Evolutionary conservation across 1,140 invertebrate genomes (phyloP).

Genomic region (Oryzaephilus surinamensis): DNA sequence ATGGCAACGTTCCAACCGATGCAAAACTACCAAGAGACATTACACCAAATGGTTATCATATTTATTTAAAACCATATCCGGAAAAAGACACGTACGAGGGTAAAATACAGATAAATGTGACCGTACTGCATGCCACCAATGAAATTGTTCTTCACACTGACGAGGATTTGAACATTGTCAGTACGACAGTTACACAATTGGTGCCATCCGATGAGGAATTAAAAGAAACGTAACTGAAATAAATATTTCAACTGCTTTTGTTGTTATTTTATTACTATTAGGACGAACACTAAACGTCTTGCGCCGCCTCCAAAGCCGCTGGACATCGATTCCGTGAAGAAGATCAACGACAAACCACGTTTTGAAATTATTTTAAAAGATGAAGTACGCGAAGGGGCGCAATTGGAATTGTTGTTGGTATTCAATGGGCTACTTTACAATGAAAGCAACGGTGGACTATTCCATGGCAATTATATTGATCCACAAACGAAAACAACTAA

Average conservation of each 20-base stretch:
- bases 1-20: conserved; percentile 45
- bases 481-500: conserved; percentile 38
- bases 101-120: conserved; percentile 48
- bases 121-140: conserved; percentile 43
- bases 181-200: conserved; percentile 29
- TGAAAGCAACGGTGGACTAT: conserved; percentile 47
- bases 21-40: conserved; percentile 44
- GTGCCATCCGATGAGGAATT: conserved; percentile 28
- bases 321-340: conserved; percentile 5
- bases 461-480: conserved; percentile 47
- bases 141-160: conserved; percentile 51
- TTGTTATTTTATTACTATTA: background rate
- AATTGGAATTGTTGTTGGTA: conserved; percentile 43
- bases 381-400: conserved; percentile 28
- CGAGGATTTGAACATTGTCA: conserved; percentile 43
- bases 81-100: conserved; percentile 49
- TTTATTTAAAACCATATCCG: conserved; percentile 49
- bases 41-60: conserved; percentile 47
- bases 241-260: background rate
- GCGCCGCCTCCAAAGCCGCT: conserved; percentile 1
- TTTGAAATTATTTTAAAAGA: background rate
- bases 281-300: background rate
- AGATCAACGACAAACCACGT: background rate
- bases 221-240: conserved; percentile 33
- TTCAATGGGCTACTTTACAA: conserved; percentile 49